phyloP scores from a whole-genome alignment of 2,113 vertebrate genomes.

The Cyphomyrus discorhynchus region DNA sequence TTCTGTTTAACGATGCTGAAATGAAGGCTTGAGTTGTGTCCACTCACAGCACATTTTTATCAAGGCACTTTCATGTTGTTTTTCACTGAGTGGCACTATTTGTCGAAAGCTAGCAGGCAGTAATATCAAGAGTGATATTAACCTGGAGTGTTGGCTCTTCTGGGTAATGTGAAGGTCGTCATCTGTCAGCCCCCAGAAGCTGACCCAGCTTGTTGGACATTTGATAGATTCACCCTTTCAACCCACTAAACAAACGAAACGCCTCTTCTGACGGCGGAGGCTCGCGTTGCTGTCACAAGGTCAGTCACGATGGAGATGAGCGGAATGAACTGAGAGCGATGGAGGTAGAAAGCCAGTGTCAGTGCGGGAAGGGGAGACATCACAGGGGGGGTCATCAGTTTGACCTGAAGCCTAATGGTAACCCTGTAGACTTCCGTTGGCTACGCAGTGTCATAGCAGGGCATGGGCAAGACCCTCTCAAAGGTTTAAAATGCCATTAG shows the following conservation, averaged over 20 bases:
- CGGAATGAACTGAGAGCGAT: background rate
- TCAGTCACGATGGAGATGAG: background rate
- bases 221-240: background rate
- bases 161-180: conserved; percentile 2
- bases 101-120: background rate
- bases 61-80: background rate
- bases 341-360: background rate
- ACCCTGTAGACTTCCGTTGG: background rate
- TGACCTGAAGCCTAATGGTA: background rate
- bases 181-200: background rate
- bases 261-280: background rate
- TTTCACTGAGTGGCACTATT: background rate
- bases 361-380: background rate
- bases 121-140: conserved; percentile 3
- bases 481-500: background rate
- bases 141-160: background rate
- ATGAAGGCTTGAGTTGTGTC: background rate
- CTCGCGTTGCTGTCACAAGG: background rate
- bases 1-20: background rate
- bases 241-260: background rate
- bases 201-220: background rate
- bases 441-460: background rate
- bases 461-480: background rate
- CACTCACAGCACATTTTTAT: background rate
- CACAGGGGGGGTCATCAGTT: background rate